These are phyloP conservation scores for Eurytoma californica DNA, from an alignment of 2,888 invertebrate genomes.

Conservation along the genomic window DNA sequence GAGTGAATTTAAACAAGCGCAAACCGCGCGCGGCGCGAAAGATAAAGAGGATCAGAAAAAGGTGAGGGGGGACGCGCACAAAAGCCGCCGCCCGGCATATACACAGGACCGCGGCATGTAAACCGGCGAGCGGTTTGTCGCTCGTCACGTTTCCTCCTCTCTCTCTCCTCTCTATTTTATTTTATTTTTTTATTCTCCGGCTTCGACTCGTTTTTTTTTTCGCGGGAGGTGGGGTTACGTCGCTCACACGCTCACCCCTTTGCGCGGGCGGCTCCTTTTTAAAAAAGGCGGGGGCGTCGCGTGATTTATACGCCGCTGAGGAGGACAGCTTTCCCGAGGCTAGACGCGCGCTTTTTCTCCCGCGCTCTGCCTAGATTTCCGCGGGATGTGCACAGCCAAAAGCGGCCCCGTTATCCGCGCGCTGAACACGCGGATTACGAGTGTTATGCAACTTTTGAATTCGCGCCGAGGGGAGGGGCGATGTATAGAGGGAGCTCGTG, in stretches of 20 bases:
- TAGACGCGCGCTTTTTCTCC: neutral
- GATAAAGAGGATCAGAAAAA: slow-evolving; percentile 4
- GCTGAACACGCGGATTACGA: neutral
- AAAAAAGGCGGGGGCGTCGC: neutral
- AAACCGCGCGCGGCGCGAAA: slow-evolving; percentile 1
- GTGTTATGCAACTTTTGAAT: neutral
- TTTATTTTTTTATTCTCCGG: neutral
- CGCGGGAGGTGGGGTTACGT: neutral
- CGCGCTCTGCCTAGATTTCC: neutral
- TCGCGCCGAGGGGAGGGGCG: no score
- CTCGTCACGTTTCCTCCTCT: neutral
- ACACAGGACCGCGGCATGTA: slow-evolving; percentile 1
- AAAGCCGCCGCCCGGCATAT: slow-evolving; percentile 11
- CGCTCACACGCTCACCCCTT: slow-evolving; percentile 24
- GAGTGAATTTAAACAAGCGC: slow-evolving; percentile 38
- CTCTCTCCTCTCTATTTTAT: no score
- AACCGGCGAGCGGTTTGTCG: slow-evolving; percentile 28
- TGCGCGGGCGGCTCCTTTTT: neutral
- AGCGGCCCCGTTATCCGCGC: neutral
- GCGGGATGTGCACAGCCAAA: no score
- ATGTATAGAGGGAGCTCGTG: no score
- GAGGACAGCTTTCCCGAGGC: neutral
- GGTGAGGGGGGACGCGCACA: neutral
- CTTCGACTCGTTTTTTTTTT: neutral
- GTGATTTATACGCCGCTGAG: slow-evolving; percentile 28